These are phyloP conservation scores for Gisinianus flammeolus DNA, from an alignment of 2,888 invertebrate genomes.

Conservation along the genomic window DNA sequence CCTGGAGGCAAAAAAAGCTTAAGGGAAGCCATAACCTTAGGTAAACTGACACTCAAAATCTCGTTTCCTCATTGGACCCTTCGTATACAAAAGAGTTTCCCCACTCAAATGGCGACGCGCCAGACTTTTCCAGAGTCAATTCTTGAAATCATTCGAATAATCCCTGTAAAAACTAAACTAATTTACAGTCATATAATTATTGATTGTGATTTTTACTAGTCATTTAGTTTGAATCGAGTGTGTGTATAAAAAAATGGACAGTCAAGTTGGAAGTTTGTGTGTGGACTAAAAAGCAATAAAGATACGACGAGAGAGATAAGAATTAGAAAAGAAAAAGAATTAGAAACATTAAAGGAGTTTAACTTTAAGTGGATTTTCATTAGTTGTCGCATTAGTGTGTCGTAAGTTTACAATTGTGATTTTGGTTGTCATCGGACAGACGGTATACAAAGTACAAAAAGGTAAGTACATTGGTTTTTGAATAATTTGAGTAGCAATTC, in stretches of 20 bases:
- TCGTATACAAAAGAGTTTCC: conserved; percentile 23
- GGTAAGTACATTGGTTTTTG: neutral
- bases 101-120: conserved; percentile 35
- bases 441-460: neutral
- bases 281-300: no score
- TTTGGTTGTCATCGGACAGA: neutral
- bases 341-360: no score
- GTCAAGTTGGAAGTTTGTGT: no score
- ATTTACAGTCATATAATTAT: neutral
- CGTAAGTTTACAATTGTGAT: no score
- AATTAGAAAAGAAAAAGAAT: no score
- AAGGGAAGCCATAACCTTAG: conserved; percentile 17
- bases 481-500: neutral
- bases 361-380: no score
- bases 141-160: neutral
- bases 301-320: no score
- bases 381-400: no score
- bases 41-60: conserved; percentile 9
- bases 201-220: neutral
- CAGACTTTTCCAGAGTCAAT: conserved; percentile 2
- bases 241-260: no score
- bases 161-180: neutral
- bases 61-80: conserved; percentile 32
- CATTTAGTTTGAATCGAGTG: no score
- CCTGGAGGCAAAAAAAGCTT: neutral